Conservation (phyloP, 2,797 vertebrate species). For the Poeciliopsis turneri region DNA sequence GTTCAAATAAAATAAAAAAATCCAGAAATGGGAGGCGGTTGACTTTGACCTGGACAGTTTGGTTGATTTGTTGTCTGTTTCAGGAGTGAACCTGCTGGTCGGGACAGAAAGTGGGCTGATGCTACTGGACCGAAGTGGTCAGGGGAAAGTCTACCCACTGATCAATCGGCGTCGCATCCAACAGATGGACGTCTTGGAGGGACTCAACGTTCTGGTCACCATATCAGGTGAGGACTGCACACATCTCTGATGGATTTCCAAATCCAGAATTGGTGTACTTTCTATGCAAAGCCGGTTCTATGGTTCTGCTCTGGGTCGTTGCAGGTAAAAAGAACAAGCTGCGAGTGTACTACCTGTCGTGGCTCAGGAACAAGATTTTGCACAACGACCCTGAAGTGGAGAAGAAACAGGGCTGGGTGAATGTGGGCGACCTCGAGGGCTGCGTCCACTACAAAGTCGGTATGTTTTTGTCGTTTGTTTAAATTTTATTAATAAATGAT, state of each 20-base stretch:
- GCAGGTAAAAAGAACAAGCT: conserved; percentile 92
- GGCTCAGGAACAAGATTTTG: conserved; percentile 93
- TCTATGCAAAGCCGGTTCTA: not conserved
- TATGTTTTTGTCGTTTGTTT: conserved; percentile 55
- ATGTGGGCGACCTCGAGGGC: conserved; percentile 92
- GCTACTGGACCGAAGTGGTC: conserved; percentile 89
- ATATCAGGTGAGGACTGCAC: conserved; percentile 81
- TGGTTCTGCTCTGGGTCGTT: not conserved
- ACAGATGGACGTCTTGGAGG: conserved; percentile 93
- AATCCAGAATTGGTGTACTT: not conserved
- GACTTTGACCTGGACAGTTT: too few relatives aligned
- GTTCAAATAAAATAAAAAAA: rapidly evolving
- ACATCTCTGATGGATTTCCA: not conserved
- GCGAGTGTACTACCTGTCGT: conserved; percentile 92
- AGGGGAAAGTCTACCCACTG: conserved; percentile 90
- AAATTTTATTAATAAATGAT: not conserved
- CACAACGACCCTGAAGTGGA: conserved; percentile 95
- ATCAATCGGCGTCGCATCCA: conserved; percentile 90
- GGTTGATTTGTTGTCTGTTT: not conserved
- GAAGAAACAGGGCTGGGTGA: conserved; percentile 95
- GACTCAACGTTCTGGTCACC: conserved; percentile 90
- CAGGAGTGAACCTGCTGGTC: conserved; percentile 91
- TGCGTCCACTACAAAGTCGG: conserved; percentile 92
- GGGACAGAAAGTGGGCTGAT: conserved; percentile 89
- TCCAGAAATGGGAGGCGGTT: not conserved